Percentiles rank a stretch among this genome's conserved stretches.
Evolutionary conservation across 2,797 vertebrate species (phyloP).

Genomic region (Silurus lanzhouensis): DNA sequence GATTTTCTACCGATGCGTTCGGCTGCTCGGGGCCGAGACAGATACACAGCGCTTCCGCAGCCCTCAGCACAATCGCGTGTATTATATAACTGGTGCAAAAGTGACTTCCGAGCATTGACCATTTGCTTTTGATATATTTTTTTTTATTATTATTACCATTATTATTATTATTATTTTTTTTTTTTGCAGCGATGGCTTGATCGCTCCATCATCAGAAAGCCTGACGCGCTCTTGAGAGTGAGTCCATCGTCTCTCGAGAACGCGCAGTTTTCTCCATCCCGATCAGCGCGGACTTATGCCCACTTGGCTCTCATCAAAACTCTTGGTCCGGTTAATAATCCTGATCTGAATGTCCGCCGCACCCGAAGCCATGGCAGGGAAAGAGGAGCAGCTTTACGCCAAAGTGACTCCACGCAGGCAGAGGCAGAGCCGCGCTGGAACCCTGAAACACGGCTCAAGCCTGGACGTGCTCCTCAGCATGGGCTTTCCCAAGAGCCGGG

Average conservation of each 20-base stretch:
- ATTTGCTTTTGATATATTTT: background rate
- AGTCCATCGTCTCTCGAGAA: conserved; percentile 50
- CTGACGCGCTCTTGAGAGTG: conserved; percentile 48
- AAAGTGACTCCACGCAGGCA: conserved; percentile 89
- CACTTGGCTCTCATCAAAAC: conserved; percentile 41
- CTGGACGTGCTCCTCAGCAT: conserved; percentile 93
- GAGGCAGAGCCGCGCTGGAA: conserved; percentile 84
- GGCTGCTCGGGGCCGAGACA: conserved; percentile 51
- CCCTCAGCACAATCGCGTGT: conserved; percentile 44
- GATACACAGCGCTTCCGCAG: conserved; percentile 44
- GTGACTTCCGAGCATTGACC: conserved; percentile 69
- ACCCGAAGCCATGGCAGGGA: conserved; percentile 83
- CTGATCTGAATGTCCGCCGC: conserved; percentile 46
- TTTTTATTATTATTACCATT: background rate
- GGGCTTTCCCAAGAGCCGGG: conserved; percentile 92
- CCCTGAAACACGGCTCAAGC: conserved; percentile 88
- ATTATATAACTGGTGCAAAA: conserved; percentile 54
- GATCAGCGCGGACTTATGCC: conserved; percentile 36
- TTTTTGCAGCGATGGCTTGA: conserved; percentile 52
- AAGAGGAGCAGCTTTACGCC: conserved; percentile 90
- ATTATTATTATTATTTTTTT: background rate
- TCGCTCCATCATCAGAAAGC: conserved; percentile 61
- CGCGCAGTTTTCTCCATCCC: conserved; percentile 29
- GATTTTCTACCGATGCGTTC: conserved; percentile 19
- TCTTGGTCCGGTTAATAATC: conserved; percentile 46